These are phyloP conservation scores for Ammodramus savannarum DNA, from an alignment of 2,113 vertebrate species.

Conservation along the genomic window DNA sequence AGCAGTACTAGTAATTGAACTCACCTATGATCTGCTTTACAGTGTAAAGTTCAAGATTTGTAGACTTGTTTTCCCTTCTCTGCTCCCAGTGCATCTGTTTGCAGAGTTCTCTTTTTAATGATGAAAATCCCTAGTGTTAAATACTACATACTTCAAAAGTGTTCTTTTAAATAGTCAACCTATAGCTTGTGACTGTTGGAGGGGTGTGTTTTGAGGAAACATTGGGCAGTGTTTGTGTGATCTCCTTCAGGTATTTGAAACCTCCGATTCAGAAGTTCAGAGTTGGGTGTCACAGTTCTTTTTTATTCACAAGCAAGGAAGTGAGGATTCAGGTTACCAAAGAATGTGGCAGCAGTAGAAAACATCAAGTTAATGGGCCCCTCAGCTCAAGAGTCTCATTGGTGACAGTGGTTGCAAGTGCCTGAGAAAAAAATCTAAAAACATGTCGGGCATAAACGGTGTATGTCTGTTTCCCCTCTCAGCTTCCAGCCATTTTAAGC, in stretches of 20 bases:
- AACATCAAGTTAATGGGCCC: neutral
- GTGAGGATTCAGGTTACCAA: neutral
- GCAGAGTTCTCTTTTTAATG: neutral
- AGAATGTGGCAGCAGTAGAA: neutral
- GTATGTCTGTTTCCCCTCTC: neutral
- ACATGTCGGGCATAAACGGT: rapidly evolving
- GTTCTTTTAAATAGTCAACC: neutral
- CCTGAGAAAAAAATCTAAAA: neutral
- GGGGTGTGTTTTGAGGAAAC: neutral
- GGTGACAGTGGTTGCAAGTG: neutral
- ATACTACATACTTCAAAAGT: neutral
- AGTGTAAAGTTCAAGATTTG: neutral
- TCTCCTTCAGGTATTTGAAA: neutral
- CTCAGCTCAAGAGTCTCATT: rapidly evolving
- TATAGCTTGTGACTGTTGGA: neutral
- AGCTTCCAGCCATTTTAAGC: neutral
- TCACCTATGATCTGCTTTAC: neutral
- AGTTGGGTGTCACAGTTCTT: neutral
- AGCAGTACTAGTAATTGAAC: neutral
- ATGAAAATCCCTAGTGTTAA: neutral
- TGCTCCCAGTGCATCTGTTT: neutral
- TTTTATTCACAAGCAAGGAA: neutral
- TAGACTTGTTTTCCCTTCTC: neutral
- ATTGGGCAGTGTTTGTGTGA: neutral
- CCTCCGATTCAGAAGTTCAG: neutral